These are phyloP conservation scores for Emys orbicularis DNA, from an alignment of 2,797 vertebrate genomes.

Conservation along the genomic window DNA sequence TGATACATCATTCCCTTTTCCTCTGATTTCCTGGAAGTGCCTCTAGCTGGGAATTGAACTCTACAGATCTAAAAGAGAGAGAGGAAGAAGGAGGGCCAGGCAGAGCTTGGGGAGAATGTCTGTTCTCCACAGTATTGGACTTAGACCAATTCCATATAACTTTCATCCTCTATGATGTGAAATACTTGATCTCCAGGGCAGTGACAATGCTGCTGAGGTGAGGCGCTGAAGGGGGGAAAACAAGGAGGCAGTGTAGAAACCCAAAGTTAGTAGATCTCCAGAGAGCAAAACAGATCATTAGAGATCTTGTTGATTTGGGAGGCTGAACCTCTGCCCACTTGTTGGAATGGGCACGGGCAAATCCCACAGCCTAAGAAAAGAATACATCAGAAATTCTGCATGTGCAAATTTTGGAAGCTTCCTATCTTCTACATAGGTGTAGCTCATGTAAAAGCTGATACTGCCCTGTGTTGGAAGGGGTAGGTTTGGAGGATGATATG, in stretches of 20 bases:
- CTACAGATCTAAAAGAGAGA: background rate
- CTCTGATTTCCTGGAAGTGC: background rate
- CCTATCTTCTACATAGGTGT: background rate
- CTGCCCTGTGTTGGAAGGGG: background rate
- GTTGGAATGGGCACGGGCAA: background rate
- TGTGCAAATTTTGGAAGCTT: background rate
- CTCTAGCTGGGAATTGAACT: background rate
- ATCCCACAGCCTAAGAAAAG: background rate
- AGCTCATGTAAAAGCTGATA: background rate
- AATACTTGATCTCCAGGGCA: background rate
- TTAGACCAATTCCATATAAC: background rate
- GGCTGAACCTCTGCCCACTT: background rate
- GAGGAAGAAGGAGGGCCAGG: background rate
- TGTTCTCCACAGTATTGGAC: background rate
- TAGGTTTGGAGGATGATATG: background rate
- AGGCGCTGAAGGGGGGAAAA: background rate
- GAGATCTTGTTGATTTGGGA: background rate
- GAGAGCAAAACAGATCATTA: background rate
- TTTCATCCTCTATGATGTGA: background rate
- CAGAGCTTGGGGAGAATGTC: background rate
- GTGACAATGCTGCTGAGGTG: background rate
- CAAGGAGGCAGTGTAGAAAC: background rate
- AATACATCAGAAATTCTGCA: background rate
- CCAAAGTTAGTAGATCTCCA: background rate
- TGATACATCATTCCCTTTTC: background rate